These are phyloP conservation scores for Campylomormyrus tamandua DNA, from an alignment of 2,113 vertebrate genomes.

Conservation along the genomic window DNA sequence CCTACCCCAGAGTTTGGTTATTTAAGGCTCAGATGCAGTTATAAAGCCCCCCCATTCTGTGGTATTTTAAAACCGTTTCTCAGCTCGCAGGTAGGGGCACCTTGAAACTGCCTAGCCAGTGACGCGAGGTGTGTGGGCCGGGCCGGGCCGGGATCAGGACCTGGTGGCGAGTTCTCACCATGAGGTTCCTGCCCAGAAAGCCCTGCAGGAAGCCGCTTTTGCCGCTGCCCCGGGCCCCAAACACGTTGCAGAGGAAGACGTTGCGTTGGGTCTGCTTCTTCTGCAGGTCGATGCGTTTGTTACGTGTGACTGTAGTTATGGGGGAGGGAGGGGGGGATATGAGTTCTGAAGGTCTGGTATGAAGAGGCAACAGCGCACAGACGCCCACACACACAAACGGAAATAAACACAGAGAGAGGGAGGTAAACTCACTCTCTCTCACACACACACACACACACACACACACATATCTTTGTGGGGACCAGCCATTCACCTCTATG, in stretches of 20 bases:
- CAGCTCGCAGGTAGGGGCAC: not conserved
- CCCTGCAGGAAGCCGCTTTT: constrained; percentile 89
- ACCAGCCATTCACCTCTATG: not conserved
- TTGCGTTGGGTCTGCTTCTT: constrained; percentile 97
- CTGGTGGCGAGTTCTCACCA: constrained; percentile 53
- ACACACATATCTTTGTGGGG: not conserved
- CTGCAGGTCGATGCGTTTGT: constrained; percentile 95
- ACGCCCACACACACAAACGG: not conserved
- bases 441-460: not conserved
- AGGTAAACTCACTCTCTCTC: not conserved
- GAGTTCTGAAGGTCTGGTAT: not conserved
- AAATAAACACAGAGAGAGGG: not conserved
- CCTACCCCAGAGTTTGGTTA: too few relatives aligned
- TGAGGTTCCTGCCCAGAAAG: constrained; percentile 81
- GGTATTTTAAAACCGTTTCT: not conserved
- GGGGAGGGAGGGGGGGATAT: not conserved
- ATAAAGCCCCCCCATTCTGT: not conserved
- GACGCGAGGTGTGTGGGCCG: too few relatives aligned
- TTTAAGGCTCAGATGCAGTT: not conserved
- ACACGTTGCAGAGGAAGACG: constrained; percentile 89
- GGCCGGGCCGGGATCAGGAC: not conserved
- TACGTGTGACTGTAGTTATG: constrained; percentile 77
- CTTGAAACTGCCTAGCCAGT: not conserved
- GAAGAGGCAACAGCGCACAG: not conserved
- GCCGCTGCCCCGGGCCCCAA: constrained; percentile 78